Percentiles rank a stretch among this genome's conserved stretches.
These are phyloP conservation scores for Pimephales promelas DNA, from an alignment of 2,113 vertebrate genomes.

Conservation along the genomic window DNA sequence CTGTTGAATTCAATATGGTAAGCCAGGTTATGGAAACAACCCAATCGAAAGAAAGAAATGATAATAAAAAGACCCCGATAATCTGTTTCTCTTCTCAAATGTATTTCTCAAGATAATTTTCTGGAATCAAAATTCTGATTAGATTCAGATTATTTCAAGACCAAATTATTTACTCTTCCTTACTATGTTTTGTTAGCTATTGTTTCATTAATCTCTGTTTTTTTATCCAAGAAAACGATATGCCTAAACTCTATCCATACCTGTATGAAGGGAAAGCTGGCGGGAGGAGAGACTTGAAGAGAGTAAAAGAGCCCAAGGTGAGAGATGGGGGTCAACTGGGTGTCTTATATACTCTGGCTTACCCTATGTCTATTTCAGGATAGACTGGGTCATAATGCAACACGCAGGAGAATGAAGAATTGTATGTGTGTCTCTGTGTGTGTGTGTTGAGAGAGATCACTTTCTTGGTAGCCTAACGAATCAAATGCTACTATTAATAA, in stretches of 20 bases:
- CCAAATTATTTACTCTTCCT: not conserved
- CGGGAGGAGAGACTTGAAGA: constrained; percentile 30
- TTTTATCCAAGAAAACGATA: not conserved
- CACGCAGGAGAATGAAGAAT: constrained; percentile 27
- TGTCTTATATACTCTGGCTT: constrained; percentile 58
- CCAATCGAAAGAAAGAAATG: not conserved
- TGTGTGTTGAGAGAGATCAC: constrained; percentile 39
- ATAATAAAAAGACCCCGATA: not conserved
- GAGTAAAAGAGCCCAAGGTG: constrained; percentile 50
- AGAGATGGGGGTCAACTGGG: constrained; percentile 16
- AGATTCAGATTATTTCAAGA: not conserved
- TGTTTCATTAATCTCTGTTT: not conserved
- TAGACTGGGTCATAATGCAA: constrained; percentile 13
- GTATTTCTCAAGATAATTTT: not conserved
- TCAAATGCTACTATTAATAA: constrained; percentile 51
- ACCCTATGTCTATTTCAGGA: constrained; percentile 58
- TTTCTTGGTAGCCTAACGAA: constrained; percentile 36
- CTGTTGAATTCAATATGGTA: not conserved
- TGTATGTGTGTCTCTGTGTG: constrained; percentile 20
- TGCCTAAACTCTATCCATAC: constrained; percentile 36
- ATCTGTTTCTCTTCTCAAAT: not conserved
- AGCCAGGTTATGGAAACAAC: not conserved
- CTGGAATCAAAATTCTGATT: too few relatives aligned
- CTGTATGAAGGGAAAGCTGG: constrained; percentile 52
- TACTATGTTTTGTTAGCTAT: not conserved